A percentile compares a stretch with the other conserved stretches of the same genome.
These are phyloP conservation scores for Gandaritis pyraliata DNA, from an alignment of 2,888 invertebrate genomes.

Conservation along the genomic window DNA sequence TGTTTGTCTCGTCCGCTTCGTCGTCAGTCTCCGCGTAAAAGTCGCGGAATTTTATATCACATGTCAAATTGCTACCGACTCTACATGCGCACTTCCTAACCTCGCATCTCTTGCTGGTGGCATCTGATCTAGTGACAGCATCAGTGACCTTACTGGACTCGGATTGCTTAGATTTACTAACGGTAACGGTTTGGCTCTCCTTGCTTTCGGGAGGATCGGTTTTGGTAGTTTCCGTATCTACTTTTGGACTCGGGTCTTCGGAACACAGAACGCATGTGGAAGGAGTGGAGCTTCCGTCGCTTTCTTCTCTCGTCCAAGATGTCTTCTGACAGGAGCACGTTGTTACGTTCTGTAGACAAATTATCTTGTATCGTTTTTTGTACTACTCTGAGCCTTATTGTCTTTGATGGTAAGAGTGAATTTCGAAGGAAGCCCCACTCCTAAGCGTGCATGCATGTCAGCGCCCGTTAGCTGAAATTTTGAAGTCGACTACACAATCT, in stretches of 20 bases:
- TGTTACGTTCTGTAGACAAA: conserved; percentile 74
- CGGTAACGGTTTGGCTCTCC: conserved; percentile 52
- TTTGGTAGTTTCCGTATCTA: conserved; percentile 43
- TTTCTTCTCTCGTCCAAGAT: conserved; percentile 57
- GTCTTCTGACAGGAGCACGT: conserved; percentile 62
- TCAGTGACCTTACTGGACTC: conserved; percentile 55
- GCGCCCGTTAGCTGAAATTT: conserved; percentile 33
- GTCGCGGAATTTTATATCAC: conserved; percentile 64
- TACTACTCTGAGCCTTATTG: conserved; percentile 52
- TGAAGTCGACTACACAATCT: conserved; percentile 25
- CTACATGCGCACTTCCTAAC: conserved; percentile 42
- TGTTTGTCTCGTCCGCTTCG: conserved; percentile 67
- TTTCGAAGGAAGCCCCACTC: conserved; percentile 45
- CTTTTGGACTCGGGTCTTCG: conserved; percentile 55
- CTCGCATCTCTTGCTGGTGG: conserved; percentile 57
- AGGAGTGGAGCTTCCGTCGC: conserved; percentile 66
- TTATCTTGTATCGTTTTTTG: conserved; percentile 43
- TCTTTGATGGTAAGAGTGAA: conserved; percentile 44
- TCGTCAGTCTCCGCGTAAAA: conserved; percentile 66
- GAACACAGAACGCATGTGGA: conserved; percentile 72
- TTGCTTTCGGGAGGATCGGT: conserved; percentile 33
- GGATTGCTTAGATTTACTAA: conserved; percentile 53
- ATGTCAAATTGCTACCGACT: conserved; percentile 56
- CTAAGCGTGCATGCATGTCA: conserved; percentile 40
- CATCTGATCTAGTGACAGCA: conserved; percentile 54